Percentiles rank a stretch among this genome's conserved stretches.
Evolutionary conservation across 2,888 invertebrate genomes (phyloP).

Genomic region (Eucera pruinosa): DNA sequence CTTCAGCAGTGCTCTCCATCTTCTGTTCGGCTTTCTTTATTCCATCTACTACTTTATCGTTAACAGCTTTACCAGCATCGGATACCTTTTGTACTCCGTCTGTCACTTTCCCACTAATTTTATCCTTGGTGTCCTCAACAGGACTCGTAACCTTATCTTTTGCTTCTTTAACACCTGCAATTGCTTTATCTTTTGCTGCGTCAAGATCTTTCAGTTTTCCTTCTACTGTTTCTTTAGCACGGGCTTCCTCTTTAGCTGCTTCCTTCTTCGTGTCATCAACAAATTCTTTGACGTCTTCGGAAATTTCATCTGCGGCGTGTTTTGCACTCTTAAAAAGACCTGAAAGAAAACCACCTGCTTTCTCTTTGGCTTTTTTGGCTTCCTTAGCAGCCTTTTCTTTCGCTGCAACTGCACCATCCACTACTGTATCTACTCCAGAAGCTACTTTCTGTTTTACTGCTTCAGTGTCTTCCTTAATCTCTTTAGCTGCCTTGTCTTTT

Average conservation of each 20-base stretch:
- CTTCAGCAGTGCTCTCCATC: slow-evolving; percentile 48
- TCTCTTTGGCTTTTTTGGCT: slow-evolving; percentile 71
- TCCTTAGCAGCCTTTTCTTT: slow-evolving; percentile 65
- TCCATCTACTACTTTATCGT: slow-evolving; percentile 74
- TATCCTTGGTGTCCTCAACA: no score
- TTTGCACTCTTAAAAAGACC: slow-evolving; percentile 70
- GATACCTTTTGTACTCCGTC: slow-evolving; percentile 70
- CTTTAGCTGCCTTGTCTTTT: slow-evolving; percentile 75
- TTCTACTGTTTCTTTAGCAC: slow-evolving; percentile 52
- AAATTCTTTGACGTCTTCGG: slow-evolving; percentile 82
- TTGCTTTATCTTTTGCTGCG: slow-evolving; percentile 33
- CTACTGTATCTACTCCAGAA: slow-evolving; percentile 52
- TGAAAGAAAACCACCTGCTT: slow-evolving; percentile 68
- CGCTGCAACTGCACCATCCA: slow-evolving; percentile 48
- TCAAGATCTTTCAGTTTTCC: slow-evolving; percentile 10
- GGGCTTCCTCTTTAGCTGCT: slow-evolving; percentile 63
- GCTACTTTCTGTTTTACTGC: slow-evolving; percentile 63
- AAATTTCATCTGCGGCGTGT: slow-evolving; percentile 63
- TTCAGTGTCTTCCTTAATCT: slow-evolving; percentile 72
- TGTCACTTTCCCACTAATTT: no score
- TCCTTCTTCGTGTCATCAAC: slow-evolving; percentile 84
- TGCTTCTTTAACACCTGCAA: no score
- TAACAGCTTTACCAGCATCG: slow-evolving; percentile 44
- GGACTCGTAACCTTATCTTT: no score
- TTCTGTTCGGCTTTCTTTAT: slow-evolving; percentile 74